Conservation (phyloP, 92 coral and sea anemone genomes). For the Pocillopora grandis region DNA sequence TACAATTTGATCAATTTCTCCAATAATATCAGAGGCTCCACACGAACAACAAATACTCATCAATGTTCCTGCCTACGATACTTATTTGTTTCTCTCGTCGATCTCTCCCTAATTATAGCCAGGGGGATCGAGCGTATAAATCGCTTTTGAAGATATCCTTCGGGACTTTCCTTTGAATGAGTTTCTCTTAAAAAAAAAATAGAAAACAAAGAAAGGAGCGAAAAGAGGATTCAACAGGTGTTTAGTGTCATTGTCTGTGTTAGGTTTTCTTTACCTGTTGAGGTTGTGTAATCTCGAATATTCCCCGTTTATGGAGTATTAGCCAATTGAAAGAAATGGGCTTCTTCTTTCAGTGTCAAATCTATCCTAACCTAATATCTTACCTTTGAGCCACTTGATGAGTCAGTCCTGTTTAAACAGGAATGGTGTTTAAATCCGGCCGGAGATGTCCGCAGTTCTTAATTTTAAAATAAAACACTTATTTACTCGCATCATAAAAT, state of each 20-base stretch:
- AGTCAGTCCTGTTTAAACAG: background rate
- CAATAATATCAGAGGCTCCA: no score
- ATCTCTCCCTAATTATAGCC: no score
- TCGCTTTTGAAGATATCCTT: no score
- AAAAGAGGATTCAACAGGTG: background rate
- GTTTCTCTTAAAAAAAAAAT: background rate
- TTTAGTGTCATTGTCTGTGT: background rate
- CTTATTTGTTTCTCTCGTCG: no score
- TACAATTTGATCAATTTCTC: no score
- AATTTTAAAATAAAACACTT: no score
- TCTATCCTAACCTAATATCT: background rate
- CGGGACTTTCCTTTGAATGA: background rate
- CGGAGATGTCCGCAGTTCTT: background rate
- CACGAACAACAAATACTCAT: no score
- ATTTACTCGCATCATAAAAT: no score
- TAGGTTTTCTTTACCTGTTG: conserved; percentile 12
- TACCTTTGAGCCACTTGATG: background rate
- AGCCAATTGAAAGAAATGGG: background rate
- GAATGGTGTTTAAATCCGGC: background rate
- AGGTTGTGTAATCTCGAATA: background rate
- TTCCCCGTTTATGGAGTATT: background rate
- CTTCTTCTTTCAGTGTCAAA: background rate
- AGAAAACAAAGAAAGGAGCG: background rate
- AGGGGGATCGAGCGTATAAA: no score
- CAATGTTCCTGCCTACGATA: no score